Base-by-base conservation (phyloP, 2,888 invertebrate genomes). In the Macropis europaea region DNA sequence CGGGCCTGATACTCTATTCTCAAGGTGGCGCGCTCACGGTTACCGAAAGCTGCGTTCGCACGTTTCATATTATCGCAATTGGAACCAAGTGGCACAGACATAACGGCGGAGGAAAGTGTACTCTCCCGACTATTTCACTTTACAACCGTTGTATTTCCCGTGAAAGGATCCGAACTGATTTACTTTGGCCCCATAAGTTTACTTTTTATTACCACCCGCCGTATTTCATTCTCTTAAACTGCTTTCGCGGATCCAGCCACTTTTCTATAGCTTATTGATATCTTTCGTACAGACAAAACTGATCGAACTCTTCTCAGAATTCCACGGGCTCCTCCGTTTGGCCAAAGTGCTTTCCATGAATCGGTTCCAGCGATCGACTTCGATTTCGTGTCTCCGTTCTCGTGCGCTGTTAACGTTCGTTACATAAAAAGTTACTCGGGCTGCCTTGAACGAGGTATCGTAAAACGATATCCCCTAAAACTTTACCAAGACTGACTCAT, bases 401-500 rank as follows among this genome's bases (percentile, higher is more conserved):
- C 47, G 56, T 42, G 60, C 43, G 28, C 22, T 28, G 3, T 48
- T 53, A 24, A 52, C 59, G 52, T 56, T 43, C 19, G 56, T 53
- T 60, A 47, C 56, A 11, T 28, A 43, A 61, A 61, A n/a, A 54
- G 13, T n/a, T 13, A 9, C 42, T n/a, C n/a, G 26, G 61, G 28
- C 40, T 22, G 67, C 61, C 30, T 43, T 53, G 66, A 61, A 48
- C 64, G 34, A 24, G 26, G 57, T 30, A 66, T 50, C 48, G n/a
- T 40, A 26, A 47, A 52, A 9, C 32, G 15, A 24, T 36, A 3
- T 34, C 17, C 30, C 19, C 47, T 32, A 32, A 30, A 61, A 64
- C 53, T 59, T 43, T 61, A 57, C 75, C 66, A 78, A 79, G 77
- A 67, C 57, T 76, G 66, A 62, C 50, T 72, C 70, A 48, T 59